Evolutionary conservation across 2,113 vertebrate genomes (phyloP).

Genomic region (Ondatra zibethicus): DNA sequence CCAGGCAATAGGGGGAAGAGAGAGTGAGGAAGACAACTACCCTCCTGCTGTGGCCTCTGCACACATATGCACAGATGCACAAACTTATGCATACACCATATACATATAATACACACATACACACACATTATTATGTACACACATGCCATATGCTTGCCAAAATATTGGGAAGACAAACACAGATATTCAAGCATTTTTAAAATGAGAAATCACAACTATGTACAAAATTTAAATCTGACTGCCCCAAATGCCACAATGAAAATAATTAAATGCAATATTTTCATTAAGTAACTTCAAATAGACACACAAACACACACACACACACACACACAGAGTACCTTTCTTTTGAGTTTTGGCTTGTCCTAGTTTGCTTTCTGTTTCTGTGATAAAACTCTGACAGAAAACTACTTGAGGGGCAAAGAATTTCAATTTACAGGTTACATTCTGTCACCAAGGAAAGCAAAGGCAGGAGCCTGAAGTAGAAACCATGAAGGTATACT

Average conservation of each 20-base stretch:
- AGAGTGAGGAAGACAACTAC: neutral
- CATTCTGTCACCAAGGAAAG: neutral
- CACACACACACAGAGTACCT: neutral
- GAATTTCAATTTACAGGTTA: neutral
- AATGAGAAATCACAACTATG: conserved; percentile 40
- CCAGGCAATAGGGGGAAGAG: neutral
- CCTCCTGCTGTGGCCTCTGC: neutral
- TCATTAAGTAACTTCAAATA: neutral
- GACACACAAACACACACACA: neutral
- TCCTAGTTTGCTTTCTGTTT: neutral
- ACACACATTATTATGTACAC: neutral
- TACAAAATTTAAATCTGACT: conserved; percentile 5
- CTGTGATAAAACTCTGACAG: neutral
- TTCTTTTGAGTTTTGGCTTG: neutral
- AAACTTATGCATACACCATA: neutral
- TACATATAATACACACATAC: neutral
- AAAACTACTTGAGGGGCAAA: neutral
- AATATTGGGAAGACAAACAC: neutral
- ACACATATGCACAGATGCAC: neutral
- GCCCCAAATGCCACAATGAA: neutral
- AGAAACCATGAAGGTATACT: neutral
- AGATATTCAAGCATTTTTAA: conserved; percentile 16
- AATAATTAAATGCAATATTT: neutral
- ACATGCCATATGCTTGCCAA: neutral
- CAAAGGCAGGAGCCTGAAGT: neutral